phyloP scores from a whole-genome alignment of 2,888 invertebrate species.

The Tigriopus californicus region DNA sequence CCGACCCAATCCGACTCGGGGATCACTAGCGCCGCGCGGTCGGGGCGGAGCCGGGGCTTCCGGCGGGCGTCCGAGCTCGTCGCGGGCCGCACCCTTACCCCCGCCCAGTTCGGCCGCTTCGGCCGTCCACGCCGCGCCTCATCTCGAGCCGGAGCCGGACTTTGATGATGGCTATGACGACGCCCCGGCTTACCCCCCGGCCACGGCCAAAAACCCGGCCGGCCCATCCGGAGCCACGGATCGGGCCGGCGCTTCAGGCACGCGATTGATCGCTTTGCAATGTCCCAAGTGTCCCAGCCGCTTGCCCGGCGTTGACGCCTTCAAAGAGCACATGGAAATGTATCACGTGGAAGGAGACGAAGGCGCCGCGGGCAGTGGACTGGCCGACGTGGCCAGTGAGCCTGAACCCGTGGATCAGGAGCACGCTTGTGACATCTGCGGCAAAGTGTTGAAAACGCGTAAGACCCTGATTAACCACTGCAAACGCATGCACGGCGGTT shows the following conservation, averaged over 20 bases:
- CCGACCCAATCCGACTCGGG: too few species aligned
- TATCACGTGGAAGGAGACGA: background rate
- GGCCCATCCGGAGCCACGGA: background rate
- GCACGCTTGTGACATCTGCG: constrained; percentile 11
- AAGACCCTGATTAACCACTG: background rate
- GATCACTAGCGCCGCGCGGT: too few species aligned
- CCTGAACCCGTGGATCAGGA: background rate
- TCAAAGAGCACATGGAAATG: constrained; percentile 9
- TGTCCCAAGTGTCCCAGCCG: constrained; percentile 5
- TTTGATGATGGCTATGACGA: background rate
- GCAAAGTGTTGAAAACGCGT: constrained; percentile 3
- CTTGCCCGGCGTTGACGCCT: background rate
- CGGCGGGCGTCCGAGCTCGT: too few species aligned
- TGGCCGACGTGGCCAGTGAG: background rate
- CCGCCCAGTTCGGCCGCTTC: too few species aligned
- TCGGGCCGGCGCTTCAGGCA: background rate
- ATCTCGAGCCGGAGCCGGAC: too few species aligned
- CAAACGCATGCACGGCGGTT: constrained; percentile 2
- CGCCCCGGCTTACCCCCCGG: background rate
- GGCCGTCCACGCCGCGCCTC: too few species aligned
- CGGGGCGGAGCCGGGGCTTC: too few species aligned
- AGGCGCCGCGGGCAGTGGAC: background rate
- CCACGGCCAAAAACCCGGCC: background rate
- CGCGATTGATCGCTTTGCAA: background rate
- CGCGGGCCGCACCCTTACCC: too few species aligned